Conservation (phyloP, 2,888 invertebrate species). For the Dolichomitus sp. region DNA sequence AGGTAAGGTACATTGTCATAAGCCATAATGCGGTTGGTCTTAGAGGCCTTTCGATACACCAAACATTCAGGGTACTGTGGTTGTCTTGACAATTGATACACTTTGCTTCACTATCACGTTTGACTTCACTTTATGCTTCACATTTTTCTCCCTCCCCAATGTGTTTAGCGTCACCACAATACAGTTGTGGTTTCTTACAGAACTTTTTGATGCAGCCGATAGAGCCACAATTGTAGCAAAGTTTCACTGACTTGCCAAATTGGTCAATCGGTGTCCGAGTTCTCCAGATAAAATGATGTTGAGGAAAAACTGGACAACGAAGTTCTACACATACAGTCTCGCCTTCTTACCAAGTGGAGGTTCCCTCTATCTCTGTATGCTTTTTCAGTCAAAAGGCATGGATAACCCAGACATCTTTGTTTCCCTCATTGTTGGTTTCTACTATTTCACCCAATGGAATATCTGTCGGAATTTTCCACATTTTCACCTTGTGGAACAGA, state of each 20-base stretch:
- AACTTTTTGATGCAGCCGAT: neutral
- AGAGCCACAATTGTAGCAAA: conserved; percentile 44
- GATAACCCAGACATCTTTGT: neutral
- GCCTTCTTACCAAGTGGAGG: neutral
- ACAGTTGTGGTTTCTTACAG: conserved; percentile 13
- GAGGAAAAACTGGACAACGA: conserved; percentile 8
- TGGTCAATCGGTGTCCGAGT: neutral
- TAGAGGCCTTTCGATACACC: neutral
- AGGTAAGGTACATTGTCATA: conserved; percentile 33
- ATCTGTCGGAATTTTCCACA: neutral
- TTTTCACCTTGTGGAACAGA: conserved; percentile 3
- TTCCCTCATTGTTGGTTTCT: neutral
- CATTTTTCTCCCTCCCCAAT: conserved; percentile 19
- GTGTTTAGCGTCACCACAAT: conserved; percentile 6
- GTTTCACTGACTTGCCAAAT: neutral
- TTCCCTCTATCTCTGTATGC: neutral
- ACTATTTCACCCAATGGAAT: neutral
- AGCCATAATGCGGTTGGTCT: conserved; percentile 43
- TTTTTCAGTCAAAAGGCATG: conserved; percentile 9
- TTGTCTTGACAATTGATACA: conserved; percentile 41
- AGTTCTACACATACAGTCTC: conserved; percentile 31
- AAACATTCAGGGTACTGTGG: conserved; percentile 40
- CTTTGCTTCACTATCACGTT: neutral
- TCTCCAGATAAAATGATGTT: conserved; percentile 18
- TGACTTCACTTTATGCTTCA: too few relatives aligned